Percentiles rank a stretch among this genome's conserved stretches.
Evolutionary conservation across 2,888 invertebrate species (phyloP).

Genomic region (Orthosia cruda): DNA sequence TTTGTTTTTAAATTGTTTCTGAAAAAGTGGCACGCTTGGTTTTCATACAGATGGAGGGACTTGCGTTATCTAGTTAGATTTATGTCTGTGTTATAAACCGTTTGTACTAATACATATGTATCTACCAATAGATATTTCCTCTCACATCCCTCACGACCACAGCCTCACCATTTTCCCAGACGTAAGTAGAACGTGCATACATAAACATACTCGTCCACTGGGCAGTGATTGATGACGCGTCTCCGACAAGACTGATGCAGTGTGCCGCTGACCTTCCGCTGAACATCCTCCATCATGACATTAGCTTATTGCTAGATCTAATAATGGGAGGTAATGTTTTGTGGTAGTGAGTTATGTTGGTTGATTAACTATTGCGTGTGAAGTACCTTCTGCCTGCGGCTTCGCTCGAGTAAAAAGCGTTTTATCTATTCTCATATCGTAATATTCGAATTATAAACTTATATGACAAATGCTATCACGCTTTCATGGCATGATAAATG

Average conservation of each 20-base stretch:
- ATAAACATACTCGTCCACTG: constrained; percentile 54
- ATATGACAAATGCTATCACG: no score
- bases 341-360: neutral
- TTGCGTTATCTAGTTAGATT: no score
- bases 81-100: no score
- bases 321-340: constrained; percentile 44
- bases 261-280: constrained; percentile 70
- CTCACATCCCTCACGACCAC: neutral
- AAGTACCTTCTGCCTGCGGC: neutral
- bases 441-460: no score
- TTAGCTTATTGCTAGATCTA: constrained; percentile 73
- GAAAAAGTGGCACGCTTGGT: no score
- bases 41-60: no score
- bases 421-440: no score
- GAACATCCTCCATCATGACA: constrained; percentile 71
- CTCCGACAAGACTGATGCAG: constrained; percentile 75
- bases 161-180: constrained; percentile 27
- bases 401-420: no score
- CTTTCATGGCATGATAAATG: no score
- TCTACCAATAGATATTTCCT: neutral
- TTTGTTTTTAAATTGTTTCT: no score
- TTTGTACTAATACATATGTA: neutral
- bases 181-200: constrained; percentile 40
- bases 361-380: neutral
- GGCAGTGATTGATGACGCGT: constrained; percentile 76